phyloP scores from a whole-genome alignment of 2,113 vertebrate species.

The Gobiocypris rarus region DNA sequence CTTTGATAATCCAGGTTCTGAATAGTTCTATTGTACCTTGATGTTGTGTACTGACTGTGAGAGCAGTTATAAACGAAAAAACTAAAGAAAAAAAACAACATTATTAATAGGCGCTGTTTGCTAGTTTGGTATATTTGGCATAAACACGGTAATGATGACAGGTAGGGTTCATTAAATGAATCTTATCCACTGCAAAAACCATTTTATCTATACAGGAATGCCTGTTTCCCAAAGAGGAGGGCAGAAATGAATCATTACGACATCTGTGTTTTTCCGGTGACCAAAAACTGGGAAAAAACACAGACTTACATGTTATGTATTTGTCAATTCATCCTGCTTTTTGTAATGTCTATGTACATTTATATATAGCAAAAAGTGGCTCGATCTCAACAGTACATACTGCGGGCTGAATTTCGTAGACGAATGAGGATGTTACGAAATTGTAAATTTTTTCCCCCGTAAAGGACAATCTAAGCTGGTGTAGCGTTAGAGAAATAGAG shows the following conservation, averaged over 20 bases:
- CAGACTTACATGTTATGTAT: slow-evolving; percentile 51
- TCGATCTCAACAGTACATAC: slow-evolving; percentile 23
- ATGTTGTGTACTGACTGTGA: slow-evolving; percentile 63
- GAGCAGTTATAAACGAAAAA: slow-evolving; percentile 64
- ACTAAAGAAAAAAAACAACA: slow-evolving; percentile 52
- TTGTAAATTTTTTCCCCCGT: background rate
- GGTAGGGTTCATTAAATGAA: slow-evolving; percentile 43
- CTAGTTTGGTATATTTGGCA: slow-evolving; percentile 70
- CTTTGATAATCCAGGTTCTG: slow-evolving; percentile 66
- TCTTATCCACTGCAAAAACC: slow-evolving; percentile 22
- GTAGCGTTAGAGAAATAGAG: slow-evolving; percentile 30
- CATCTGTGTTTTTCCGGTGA: background rate
- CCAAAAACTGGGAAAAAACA: background rate
- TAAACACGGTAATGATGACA: slow-evolving; percentile 54
- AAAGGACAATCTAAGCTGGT: slow-evolving; percentile 6
- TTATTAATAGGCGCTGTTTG: slow-evolving; percentile 55
- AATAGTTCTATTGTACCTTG: slow-evolving; percentile 72
- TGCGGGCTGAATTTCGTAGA: background rate
- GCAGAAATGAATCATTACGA: slow-evolving; percentile 12
- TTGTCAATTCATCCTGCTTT: slow-evolving; percentile 62
- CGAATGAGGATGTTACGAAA: slow-evolving; percentile 1
- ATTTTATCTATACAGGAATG: slow-evolving; percentile 62
- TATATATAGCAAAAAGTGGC: slow-evolving; percentile 57
- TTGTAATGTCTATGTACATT: slow-evolving; percentile 46
- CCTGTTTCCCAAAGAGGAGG: slow-evolving; percentile 48